These are phyloP conservation scores for Stenopsyche tienmushanensis DNA, from an alignment of 1,140 invertebrate genomes.

Conservation along the genomic window DNA sequence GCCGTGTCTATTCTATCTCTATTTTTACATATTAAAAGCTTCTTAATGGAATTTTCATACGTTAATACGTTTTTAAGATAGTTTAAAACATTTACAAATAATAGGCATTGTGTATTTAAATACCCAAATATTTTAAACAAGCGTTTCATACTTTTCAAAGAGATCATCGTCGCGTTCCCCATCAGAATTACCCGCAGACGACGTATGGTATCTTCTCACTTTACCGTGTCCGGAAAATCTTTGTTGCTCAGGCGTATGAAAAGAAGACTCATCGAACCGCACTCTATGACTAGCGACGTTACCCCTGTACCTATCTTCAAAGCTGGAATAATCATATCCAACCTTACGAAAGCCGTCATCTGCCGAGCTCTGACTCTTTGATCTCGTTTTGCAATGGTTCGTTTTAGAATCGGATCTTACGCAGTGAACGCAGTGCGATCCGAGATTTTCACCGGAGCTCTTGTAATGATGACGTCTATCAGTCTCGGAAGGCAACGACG, in stretches of 20 bases:
- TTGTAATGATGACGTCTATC: not conserved
- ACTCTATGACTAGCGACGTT: conserved; percentile 32
- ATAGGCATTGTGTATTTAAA: no score
- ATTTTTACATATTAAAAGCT: no score
- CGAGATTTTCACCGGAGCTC: not conserved
- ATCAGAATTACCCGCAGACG: conserved; percentile 29
- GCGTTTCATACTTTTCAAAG: conserved; percentile 56
- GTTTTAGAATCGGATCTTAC: conserved; percentile 2
- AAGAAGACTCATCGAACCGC: conserved; percentile 33
- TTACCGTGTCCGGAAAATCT: conserved; percentile 39
- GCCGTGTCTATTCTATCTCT: no score
- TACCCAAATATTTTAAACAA: no score
- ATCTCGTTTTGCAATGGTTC: conserved; percentile 7
- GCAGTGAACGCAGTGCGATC: conserved; percentile 15
- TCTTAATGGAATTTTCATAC: no score
- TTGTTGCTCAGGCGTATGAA: conserved; percentile 21
- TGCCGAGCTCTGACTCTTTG: conserved; percentile 16
- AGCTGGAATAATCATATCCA: conserved; percentile 16
- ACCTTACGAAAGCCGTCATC: not conserved
- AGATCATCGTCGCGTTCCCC: conserved; percentile 40
- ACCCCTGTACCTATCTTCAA: conserved; percentile 21
- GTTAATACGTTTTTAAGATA: no score
- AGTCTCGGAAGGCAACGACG: not conserved
- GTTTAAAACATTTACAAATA: no score
- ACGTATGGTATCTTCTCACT: conserved; percentile 35